Evolutionary conservation across 1,140 invertebrate species (phyloP).

Genomic region (Drosophila persimilis): DNA sequence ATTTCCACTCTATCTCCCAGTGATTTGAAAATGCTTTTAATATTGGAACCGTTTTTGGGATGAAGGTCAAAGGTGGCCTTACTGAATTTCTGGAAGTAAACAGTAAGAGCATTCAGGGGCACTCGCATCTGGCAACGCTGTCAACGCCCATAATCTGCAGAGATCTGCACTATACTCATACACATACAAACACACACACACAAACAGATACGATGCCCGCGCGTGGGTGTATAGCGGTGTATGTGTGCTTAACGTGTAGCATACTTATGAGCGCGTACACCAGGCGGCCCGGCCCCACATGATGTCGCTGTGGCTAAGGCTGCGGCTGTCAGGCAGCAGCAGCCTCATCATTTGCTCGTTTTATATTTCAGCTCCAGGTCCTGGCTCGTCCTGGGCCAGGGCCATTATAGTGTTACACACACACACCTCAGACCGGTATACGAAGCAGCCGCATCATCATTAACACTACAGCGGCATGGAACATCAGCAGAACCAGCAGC

Average conservation of each 20-base stretch:
- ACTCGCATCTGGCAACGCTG: conserved; percentile 47
- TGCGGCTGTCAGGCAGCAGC: not conserved
- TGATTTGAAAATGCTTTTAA: conserved; percentile 38
- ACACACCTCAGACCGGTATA: conserved; percentile 56
- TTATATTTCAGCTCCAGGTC: conserved; percentile 62
- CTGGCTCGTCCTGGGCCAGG: conserved; percentile 20
- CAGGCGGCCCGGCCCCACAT: conserved; percentile 14
- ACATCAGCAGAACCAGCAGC: conserved; percentile 21
- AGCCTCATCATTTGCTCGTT: conserved; percentile 75
- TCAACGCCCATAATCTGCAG: conserved; percentile 56
- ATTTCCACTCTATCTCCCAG: conserved; percentile 4
- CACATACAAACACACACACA: conserved; percentile 5
- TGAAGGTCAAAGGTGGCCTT: not conserved
- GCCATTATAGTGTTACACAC: conserved; percentile 56
- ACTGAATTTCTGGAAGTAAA: not conserved
- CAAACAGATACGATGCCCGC: not conserved
- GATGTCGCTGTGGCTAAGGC: conserved; percentile 29
- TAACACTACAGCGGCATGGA: conserved; percentile 51
- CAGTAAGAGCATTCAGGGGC: conserved; percentile 12
- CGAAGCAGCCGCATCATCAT: conserved; percentile 71
- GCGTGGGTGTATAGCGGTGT: conserved; percentile 30
- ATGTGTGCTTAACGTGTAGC: conserved; percentile 38
- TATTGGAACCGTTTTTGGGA: not conserved
- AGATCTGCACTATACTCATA: conserved; percentile 38
- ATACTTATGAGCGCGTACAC: conserved; percentile 46